A percentile compares a stretch with the other conserved stretches of the same genome.
phyloP scores from a whole-genome alignment of 2,113 vertebrate genomes.

The Callithrix jacchus region DNA sequence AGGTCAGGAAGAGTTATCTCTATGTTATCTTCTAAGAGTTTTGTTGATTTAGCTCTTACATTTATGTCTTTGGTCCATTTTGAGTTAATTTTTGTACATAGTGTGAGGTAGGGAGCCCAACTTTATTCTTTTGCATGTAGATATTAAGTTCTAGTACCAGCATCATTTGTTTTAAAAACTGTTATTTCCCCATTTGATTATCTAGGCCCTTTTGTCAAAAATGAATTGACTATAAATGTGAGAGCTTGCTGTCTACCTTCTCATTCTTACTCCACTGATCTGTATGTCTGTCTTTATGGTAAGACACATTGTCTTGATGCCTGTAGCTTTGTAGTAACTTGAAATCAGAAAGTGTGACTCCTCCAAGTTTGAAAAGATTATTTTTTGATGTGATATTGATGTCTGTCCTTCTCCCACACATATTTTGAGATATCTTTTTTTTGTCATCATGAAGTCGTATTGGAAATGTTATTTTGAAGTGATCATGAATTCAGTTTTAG shows the following conservation, averaged over 20 bases:
- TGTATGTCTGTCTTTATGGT: background rate
- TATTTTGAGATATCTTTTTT: slow-evolving; percentile 5
- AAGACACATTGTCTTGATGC: background rate
- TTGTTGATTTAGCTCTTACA: background rate
- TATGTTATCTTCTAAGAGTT: background rate
- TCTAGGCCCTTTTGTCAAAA: slow-evolving; percentile 21
- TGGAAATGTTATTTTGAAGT: slow-evolving; percentile 8
- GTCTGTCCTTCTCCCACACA: background rate
- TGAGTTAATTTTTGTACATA: background rate
- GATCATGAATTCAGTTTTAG: background rate
- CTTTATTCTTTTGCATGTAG: slow-evolving; percentile 26
- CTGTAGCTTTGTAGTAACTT: background rate
- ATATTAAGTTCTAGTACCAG: background rate
- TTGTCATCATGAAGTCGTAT: background rate
- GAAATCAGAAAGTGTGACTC: background rate
- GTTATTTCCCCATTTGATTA: background rate
- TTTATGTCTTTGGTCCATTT: background rate
- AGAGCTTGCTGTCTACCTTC: background rate
- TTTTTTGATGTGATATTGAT: background rate
- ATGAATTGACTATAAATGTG: background rate
- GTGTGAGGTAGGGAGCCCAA: background rate
- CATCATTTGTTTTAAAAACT: background rate
- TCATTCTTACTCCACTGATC: background rate
- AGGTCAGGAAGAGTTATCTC: background rate
- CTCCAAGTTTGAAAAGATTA: background rate